Evolutionary conservation across 2,797 vertebrate species (phyloP).

Genomic region (Pelochelys cantorii): DNA sequence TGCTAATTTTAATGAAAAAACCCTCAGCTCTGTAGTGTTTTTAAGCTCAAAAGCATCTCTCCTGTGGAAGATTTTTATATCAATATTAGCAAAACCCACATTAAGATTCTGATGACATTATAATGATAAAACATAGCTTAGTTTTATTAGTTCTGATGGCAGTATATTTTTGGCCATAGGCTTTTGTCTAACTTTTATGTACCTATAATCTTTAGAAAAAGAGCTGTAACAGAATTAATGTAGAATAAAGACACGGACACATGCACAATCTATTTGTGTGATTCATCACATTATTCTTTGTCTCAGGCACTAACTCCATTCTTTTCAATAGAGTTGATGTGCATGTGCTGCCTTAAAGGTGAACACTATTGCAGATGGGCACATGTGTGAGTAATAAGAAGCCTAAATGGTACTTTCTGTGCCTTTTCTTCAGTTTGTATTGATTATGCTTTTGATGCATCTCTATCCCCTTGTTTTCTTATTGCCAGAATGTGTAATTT

Average conservation of each 20-base stretch:
- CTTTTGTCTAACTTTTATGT: not conserved
- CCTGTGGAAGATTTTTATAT: not conserved
- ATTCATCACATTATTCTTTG: not conserved
- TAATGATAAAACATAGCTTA: not conserved
- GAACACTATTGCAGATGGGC: not conserved
- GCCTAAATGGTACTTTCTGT: not conserved
- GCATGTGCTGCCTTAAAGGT: not conserved
- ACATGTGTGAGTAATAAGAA: not conserved
- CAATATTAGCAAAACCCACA: not conserved
- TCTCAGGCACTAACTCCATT: not conserved
- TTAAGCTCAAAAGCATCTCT: not conserved
- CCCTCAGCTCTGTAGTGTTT: not conserved
- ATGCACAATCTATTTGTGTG: not conserved
- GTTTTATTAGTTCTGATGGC: not conserved
- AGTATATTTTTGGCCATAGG: not conserved
- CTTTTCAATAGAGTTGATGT: not conserved
- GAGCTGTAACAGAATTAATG: slow-evolving; percentile 12
- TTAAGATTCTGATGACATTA: not conserved
- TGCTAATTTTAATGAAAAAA: accelerated
- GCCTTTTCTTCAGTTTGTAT: not conserved
- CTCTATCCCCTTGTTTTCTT: not conserved
- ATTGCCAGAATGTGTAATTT: slow-evolving; percentile 1
- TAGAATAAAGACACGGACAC: not conserved
- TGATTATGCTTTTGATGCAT: not conserved
- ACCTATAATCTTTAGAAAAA: not conserved